Conservation (phyloP, 2,888 invertebrate genomes). For the Frankliniella intonsa region DNA sequence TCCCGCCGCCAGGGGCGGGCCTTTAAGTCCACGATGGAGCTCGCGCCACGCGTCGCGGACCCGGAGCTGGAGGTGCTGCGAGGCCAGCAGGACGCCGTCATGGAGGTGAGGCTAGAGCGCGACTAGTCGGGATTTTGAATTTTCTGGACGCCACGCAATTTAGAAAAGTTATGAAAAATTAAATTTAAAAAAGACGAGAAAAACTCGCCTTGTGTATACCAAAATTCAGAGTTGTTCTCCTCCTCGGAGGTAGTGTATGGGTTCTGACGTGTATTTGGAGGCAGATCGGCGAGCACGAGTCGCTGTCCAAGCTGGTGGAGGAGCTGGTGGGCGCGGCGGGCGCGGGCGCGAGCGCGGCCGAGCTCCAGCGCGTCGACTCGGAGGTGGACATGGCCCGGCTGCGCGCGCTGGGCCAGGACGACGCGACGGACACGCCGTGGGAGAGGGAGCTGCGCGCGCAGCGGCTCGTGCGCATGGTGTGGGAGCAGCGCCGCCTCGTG, state of each 20-base stretch:
- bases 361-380: slow-evolving; percentile 4
- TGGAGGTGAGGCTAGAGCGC: not conserved
- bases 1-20: not conserved
- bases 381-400: not conserved
- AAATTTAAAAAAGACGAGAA: no score
- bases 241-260: no score
- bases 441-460: not conserved
- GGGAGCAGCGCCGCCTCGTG: slow-evolving; percentile 3
- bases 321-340: not conserved
- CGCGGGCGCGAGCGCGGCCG: not conserved
- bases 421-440: not conserved
- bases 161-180: no score
- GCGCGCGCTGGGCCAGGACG: not conserved
- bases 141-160: no score
- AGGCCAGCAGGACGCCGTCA: not conserved
- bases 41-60: not conserved
- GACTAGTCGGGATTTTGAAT: no score
- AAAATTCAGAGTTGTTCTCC: no score
- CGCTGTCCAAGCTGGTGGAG: not conserved
- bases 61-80: slow-evolving; percentile 5
- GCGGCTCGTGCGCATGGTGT: not conserved
- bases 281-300: not conserved
- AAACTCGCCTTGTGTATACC: no score
- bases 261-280: no score
- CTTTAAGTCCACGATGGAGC: not conserved